Evolutionary conservation across 1,140 invertebrate species (phyloP).

Genomic region (Rhagoletis zephyria): DNA sequence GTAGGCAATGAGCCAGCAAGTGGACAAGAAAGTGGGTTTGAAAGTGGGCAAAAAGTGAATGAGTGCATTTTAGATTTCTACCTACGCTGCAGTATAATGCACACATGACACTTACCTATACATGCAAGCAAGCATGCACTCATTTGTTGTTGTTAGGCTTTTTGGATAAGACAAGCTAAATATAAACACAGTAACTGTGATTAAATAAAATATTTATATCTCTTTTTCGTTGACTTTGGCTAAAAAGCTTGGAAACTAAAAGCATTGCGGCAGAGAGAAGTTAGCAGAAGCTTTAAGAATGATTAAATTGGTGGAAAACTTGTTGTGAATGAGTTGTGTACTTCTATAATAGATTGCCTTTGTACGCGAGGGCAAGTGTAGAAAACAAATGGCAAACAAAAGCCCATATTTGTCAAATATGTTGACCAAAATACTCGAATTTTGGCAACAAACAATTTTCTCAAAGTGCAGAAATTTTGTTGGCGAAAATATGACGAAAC

Average conservation of each 20-base stretch:
- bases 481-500: background rate
- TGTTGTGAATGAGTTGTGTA: background rate
- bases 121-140: background rate
- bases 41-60: background rate
- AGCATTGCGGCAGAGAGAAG: background rate
- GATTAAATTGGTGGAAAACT: slow-evolving; percentile 49
- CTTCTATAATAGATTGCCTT: background rate
- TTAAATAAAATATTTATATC: slow-evolving; percentile 50
- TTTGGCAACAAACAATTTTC: background rate
- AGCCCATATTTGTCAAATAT: slow-evolving; percentile 44
- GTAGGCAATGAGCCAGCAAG: slow-evolving; percentile 12
- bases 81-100: background rate
- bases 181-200: background rate
- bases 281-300: slow-evolving; percentile 14
- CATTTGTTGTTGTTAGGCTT: background rate
- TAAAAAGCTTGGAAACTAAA: background rate
- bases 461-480: background rate
- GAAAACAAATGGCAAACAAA: slow-evolving; percentile 38
- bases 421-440: slow-evolving; percentile 34
- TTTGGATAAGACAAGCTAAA: background rate
- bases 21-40: slow-evolving; percentile 19
- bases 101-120: background rate
- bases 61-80: background rate
- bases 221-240: slow-evolving; percentile 23
- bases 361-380: background rate